Conservation (phyloP, 2,113 vertebrate genomes). For the Zapornia atra region DNA sequence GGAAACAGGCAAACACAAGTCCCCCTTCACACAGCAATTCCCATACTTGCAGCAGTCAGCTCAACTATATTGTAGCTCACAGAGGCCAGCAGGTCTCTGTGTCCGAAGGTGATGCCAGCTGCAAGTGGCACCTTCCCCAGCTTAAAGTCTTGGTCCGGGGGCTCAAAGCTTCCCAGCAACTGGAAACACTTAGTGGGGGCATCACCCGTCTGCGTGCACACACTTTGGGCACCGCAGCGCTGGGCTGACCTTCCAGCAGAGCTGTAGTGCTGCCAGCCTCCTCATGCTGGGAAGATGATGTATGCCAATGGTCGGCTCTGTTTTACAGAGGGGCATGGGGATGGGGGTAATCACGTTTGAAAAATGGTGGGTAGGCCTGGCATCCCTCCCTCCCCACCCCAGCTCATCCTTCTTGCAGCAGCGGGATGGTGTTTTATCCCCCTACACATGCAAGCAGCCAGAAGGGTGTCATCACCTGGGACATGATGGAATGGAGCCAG, state of each 20-base stretch:
- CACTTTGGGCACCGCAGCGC: neutral
- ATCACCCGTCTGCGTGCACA: fast-evolving
- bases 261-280: fast-evolving
- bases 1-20: neutral
- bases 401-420: fast-evolving
- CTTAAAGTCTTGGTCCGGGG: neutral
- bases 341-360: neutral
- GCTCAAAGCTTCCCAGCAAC: neutral
- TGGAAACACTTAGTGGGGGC: neutral
- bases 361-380: neutral
- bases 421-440: neutral
- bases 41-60: fast-evolving
- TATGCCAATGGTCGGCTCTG: fast-evolving
- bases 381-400: neutral
- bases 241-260: fast-evolving
- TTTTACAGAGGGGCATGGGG: neutral
- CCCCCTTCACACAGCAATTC: neutral
- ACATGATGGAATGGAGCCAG: neutral
- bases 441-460: neutral
- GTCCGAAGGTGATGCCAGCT: neutral
- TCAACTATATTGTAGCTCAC: fast-evolving
- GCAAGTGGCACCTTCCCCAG: neutral
- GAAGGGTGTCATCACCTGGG: neutral
- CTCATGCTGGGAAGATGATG: fast-evolving
- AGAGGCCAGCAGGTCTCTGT: neutral